phyloP scores from a whole-genome alignment of 2,113 vertebrate genomes.

The Furnarius figulus region DNA sequence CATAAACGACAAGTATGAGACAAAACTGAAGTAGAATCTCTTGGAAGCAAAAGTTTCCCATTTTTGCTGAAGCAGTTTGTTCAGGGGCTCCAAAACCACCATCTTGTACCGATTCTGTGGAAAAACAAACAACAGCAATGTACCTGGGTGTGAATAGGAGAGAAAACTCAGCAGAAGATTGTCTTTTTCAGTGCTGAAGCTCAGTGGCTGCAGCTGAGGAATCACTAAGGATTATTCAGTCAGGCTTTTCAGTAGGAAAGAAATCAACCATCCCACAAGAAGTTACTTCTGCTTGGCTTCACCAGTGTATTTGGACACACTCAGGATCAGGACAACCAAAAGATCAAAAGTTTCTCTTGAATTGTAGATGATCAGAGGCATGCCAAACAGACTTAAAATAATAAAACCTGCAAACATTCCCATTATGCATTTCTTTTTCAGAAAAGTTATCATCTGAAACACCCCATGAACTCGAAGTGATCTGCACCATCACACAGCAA shows the following conservation, averaged over 20 bases:
- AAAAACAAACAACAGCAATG: not conserved
- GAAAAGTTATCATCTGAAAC: rapidly evolving
- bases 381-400: not conserved
- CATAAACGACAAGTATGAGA: constrained; percentile 83
- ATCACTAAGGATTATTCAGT: not conserved
- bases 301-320: not conserved
- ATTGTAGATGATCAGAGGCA: not conserved
- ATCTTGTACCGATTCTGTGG: constrained; percentile 89
- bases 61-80: constrained; percentile 86
- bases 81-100: constrained; percentile 88
- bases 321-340: not conserved
- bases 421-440: rapidly evolving
- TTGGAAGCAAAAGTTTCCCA: constrained; percentile 84
- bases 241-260: not conserved
- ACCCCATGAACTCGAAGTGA: rapidly evolving
- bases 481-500: not conserved
- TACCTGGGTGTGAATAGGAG: not conserved
- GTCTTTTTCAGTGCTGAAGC: not conserved
- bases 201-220: not conserved
- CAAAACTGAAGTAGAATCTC: constrained; percentile 86
- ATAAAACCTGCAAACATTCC: not conserved
- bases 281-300: not conserved
- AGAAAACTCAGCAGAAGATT: not conserved
- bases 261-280: not conserved
- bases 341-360: not conserved